phyloP scores from a whole-genome alignment of 2,888 invertebrate genomes.

The Platycnemis pennipes region DNA sequence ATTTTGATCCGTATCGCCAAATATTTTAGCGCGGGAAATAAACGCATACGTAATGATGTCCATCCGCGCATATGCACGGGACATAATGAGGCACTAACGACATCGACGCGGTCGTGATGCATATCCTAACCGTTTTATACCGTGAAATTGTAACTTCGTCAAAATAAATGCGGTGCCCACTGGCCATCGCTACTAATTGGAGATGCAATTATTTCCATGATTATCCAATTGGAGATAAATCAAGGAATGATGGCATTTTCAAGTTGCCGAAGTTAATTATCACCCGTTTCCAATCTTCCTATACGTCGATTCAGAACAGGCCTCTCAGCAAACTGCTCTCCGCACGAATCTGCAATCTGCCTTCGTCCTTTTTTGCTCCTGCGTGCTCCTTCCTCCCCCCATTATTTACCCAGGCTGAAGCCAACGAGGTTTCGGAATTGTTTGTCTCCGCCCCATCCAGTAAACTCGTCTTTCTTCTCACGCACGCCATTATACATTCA shows the following conservation, averaged over 20 bases:
- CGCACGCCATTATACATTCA: too few relatives aligned
- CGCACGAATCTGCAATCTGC: not conserved
- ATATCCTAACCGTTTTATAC: not conserved
- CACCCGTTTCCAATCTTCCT: not conserved
- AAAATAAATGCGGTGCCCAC: conserved; percentile 14
- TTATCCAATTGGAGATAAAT: conserved; percentile 12
- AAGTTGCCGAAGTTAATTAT: not conserved
- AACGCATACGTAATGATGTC: not conserved
- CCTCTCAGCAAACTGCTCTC: not conserved
- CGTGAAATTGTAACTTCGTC: not conserved
- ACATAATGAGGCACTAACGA: not conserved
- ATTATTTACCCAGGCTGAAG: not conserved
- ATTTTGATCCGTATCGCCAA: not conserved
- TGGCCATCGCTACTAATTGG: not conserved
- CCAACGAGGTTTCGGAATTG: too few relatives aligned
- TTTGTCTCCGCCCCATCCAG: not conserved
- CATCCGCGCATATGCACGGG: not conserved
- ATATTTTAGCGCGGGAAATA: not conserved
- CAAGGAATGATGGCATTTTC: not conserved
- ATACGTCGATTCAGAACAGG: not conserved
- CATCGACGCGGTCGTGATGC: not conserved
- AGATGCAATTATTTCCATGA: not conserved
- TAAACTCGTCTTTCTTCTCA: not conserved
- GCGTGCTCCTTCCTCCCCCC: not conserved
- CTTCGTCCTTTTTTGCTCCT: not conserved